phyloP scores from a whole-genome alignment of 1,140 invertebrate genomes.

The Brachystomella parvula region DNA sequence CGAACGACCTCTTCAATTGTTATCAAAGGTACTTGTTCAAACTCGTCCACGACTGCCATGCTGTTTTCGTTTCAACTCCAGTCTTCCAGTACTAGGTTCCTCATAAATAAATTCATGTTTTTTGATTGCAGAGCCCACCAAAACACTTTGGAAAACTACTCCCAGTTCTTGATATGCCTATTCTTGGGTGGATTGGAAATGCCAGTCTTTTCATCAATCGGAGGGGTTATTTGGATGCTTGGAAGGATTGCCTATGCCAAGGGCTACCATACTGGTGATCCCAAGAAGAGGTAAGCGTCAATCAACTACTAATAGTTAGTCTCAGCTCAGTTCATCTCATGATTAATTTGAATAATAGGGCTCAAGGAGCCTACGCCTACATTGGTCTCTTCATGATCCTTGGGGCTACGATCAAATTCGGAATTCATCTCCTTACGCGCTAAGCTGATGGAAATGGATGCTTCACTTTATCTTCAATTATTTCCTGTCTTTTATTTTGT shows the following conservation, averaged over 20 bases:
- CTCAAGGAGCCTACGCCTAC: conserved; percentile 44
- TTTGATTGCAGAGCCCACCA: conserved; percentile 45
- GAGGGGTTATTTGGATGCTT: conserved; percentile 44
- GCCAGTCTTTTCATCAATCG: conserved; percentile 44
- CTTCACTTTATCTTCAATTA: no score
- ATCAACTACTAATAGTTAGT: conserved; percentile 4
- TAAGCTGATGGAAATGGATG: no score
- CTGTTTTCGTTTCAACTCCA: background rate
- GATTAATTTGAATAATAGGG: conserved; percentile 42
- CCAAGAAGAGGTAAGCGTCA: conserved; percentile 29
- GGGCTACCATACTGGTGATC: conserved; percentile 48
- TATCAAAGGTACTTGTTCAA: conserved; percentile 39
- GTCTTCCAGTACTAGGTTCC: background rate
- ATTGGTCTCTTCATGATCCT: conserved; percentile 43
- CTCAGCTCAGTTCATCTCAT: background rate
- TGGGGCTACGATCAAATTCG: conserved; percentile 42
- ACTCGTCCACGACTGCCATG: background rate
- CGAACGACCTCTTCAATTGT: conserved; percentile 47
- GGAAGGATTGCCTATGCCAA: conserved; percentile 46
- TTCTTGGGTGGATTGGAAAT: conserved; percentile 45
- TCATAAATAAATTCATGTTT: background rate
- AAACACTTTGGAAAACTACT: conserved; percentile 47
- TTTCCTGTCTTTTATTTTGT: no score
- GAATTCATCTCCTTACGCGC: conserved; percentile 34
- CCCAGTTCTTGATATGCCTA: conserved; percentile 44